phyloP scores from a whole-genome alignment of 2,113 vertebrate species.

The Scalopus aquaticus region DNA sequence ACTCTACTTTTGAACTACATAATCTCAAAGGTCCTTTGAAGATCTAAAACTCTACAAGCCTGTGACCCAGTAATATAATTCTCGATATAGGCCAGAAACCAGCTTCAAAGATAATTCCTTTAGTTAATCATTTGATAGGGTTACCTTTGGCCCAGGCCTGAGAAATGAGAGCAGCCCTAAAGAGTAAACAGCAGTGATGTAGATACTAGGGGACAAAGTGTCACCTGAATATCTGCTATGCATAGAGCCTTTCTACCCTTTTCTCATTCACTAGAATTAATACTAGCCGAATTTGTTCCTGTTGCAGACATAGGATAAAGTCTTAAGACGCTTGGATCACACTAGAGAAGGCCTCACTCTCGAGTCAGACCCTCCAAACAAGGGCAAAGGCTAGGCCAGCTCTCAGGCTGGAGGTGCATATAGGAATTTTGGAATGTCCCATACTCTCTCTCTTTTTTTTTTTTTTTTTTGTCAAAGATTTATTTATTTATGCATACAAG shows the following conservation, averaged over 20 bases:
- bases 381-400: neutral
- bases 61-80: slow-evolving; percentile 10
- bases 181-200: neutral
- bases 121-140: slow-evolving; percentile 35
- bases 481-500: too few relatives aligned
- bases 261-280: neutral
- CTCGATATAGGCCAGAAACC: neutral
- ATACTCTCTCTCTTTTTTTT: too few relatives aligned
- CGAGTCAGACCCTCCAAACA: neutral
- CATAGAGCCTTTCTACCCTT: neutral
- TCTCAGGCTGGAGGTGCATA: neutral
- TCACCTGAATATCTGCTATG: neutral
- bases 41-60: slow-evolving; percentile 19
- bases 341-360: neutral
- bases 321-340: neutral
- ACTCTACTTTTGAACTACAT: neutral
- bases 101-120: slow-evolving; percentile 24
- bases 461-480: neutral
- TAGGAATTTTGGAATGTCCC: neutral
- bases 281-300: neutral
- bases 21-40: neutral
- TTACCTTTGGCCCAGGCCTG: neutral
- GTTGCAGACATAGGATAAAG: neutral
- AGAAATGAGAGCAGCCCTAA: slow-evolving; percentile 7
- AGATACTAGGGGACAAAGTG: neutral